Conservation (phyloP, 2,797 vertebrate genomes). For the Schizopygopsis pylzovi region DNA sequence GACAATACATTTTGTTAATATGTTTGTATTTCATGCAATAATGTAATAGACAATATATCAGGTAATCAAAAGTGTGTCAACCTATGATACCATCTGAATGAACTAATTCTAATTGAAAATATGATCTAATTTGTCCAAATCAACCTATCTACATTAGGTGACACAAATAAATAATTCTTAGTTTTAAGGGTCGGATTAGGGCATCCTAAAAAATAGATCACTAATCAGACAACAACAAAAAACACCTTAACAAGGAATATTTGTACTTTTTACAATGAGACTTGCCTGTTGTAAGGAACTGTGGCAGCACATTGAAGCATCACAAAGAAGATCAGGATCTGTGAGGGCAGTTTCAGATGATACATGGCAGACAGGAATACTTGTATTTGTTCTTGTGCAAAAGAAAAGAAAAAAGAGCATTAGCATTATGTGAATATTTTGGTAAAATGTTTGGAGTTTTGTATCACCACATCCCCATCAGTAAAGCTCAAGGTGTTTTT, state of each 20-base stretch:
- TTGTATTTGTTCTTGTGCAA: constrained; percentile 50
- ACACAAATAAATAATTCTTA: not conserved
- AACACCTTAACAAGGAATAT: not conserved
- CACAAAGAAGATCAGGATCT: constrained; percentile 77
- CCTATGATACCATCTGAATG: not conserved
- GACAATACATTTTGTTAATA: not conserved
- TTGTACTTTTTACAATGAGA: constrained; percentile 10
- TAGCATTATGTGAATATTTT: not conserved
- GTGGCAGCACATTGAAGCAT: constrained; percentile 78
- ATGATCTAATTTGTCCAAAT: not conserved
- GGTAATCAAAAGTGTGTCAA: not conserved
- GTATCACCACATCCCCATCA: not conserved
- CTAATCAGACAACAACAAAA: not conserved
- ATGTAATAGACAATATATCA: not conserved
- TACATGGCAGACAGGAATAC: constrained; percentile 74
- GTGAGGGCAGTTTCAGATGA: constrained; percentile 77
- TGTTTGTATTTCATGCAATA: not conserved
- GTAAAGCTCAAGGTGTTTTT: not conserved
- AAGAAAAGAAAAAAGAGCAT: not conserved
- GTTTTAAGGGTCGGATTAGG: not conserved
- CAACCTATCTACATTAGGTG: not conserved
- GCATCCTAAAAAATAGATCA: not conserved
- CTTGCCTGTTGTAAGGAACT: constrained; percentile 83
- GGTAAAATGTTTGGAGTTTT: not conserved
- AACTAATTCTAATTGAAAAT: not conserved